Percentiles rank a stretch among this genome's conserved stretches.
Evolutionary conservation across 1,140 invertebrate species (phyloP).

Genomic region (Steinernema feltiae): DNA sequence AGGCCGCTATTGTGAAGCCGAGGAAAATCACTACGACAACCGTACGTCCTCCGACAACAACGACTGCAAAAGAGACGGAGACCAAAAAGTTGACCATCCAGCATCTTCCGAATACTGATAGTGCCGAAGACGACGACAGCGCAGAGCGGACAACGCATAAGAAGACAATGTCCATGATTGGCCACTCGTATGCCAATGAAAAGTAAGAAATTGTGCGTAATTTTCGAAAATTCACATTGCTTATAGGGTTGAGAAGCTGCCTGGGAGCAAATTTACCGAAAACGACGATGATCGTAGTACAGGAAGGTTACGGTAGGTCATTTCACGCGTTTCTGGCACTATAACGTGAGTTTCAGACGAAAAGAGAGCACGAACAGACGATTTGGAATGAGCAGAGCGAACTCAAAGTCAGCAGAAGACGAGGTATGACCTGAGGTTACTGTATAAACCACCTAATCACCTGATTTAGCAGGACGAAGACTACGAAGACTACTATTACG

Average conservation of each 20-base stretch:
- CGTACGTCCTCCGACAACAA: background rate
- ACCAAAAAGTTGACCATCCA: constrained; percentile 9
- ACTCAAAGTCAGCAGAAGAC: background rate
- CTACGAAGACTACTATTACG: background rate
- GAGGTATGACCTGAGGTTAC: too few relatives aligned
- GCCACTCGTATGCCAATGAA: background rate
- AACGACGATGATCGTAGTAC: background rate
- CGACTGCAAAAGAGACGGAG: background rate
- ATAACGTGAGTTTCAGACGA: background rate
- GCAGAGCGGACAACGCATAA: background rate
- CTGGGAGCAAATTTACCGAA: background rate
- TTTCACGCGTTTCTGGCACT: too few relatives aligned
- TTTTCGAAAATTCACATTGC: background rate
- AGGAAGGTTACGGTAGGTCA: too few relatives aligned
- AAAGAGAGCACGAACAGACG: background rate
- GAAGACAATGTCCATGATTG: background rate
- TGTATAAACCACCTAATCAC: too few relatives aligned
- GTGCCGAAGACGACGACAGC: background rate
- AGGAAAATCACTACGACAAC: background rate
- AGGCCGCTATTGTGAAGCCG: background rate
- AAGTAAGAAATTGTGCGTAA: too few relatives aligned
- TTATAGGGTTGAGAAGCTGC: background rate
- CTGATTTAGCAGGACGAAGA: background rate
- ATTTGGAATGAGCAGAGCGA: background rate
- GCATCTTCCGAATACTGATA: background rate